These are phyloP conservation scores for Criorhina ranunculi DNA, from an alignment of 2,888 invertebrate species.

Conservation along the genomic window DNA sequence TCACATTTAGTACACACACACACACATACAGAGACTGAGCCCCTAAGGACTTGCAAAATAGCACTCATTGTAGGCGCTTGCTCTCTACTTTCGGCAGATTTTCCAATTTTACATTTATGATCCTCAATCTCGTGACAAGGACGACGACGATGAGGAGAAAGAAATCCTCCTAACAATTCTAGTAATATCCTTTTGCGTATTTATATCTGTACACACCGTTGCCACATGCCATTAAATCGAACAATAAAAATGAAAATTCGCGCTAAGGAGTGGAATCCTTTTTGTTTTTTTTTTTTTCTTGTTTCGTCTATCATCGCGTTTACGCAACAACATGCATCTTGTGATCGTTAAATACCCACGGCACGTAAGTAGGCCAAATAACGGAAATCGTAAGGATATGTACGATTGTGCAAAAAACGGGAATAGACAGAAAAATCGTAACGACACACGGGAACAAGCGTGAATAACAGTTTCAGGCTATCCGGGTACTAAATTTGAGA, in stretches of 20 bases:
- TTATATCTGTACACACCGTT: conserved; percentile 61
- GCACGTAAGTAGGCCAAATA: conserved; percentile 65
- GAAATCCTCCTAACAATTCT: conserved; percentile 24
- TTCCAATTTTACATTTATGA: conserved; percentile 69
- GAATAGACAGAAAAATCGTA: conserved; percentile 12
- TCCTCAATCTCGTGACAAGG: conserved; percentile 43
- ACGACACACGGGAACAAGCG: conserved; percentile 31
- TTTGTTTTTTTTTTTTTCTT: not conserved
- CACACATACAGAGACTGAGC: too few species aligned
- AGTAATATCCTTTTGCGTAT: conserved; percentile 35
- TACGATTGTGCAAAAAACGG: not conserved
- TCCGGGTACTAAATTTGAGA: conserved; percentile 49
- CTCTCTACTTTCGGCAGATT: conserved; percentile 20
- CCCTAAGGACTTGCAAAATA: conserved; percentile 1
- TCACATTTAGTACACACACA: conserved; percentile 2
- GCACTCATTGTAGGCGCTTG: not conserved
- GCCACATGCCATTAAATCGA: conserved; percentile 55
- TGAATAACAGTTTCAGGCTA: conserved; percentile 31
- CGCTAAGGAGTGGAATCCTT: conserved; percentile 34
- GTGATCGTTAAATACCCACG: conserved; percentile 64
- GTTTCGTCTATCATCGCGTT: not conserved
- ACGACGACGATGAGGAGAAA: conserved; percentile 20
- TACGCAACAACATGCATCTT: conserved; percentile 55
- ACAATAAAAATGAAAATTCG: conserved; percentile 70
- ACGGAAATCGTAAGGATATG: conserved; percentile 37